Base-by-base conservation (phyloP, 1,140 invertebrate genomes). In the Lepidurus packardi region DNA sequence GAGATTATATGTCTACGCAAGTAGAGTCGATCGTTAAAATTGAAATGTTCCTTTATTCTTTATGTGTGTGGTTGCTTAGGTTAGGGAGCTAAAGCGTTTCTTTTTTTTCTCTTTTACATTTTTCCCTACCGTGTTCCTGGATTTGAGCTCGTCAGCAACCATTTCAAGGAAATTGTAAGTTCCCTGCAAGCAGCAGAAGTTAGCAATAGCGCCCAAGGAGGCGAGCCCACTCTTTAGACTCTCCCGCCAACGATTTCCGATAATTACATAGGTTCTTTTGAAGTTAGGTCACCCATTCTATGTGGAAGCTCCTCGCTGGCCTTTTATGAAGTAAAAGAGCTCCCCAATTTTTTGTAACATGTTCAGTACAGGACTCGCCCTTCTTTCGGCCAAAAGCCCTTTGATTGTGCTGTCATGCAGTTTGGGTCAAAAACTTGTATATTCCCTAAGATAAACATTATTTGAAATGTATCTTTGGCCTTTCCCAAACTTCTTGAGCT, bases 221-320 rank as follows among this genome's bases (percentile, higher is more conserved):
- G 53, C 53, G 53, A 65, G 13, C 53, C 53, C 16, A n/a, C 21
- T 65, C 53, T 65, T 65, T 65, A 65, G 8, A 16, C n/a, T 65
- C 13, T 65, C 53, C 13, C 53, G 53, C 8, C 53, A 65, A 65
- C 53, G 53, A 65, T 65, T 65, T 65, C 53, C 53, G 53, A 65
- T 65, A 65, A 65, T 65, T 65, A 65, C 53, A 65, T 65, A 65
- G 53, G 53, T 65, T 65, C 53, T 65, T 65, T 65, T 65, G 53
- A 65, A 65, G 53, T 65, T 65, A 65, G 53, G 53, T 65, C 53
- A 65, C 53, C 53, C 53, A 65, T 65, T 65, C 53, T 65, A 65
- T 16, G 53, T 6, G 3, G 53, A 21, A 65, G 53, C 53, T 9
- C 21, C 53, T 65, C 21, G 53, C 53, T 9, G 13, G 53, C 53